Base-by-base conservation (phyloP, 2,113 vertebrate species). In the Abramis brama region DNA sequence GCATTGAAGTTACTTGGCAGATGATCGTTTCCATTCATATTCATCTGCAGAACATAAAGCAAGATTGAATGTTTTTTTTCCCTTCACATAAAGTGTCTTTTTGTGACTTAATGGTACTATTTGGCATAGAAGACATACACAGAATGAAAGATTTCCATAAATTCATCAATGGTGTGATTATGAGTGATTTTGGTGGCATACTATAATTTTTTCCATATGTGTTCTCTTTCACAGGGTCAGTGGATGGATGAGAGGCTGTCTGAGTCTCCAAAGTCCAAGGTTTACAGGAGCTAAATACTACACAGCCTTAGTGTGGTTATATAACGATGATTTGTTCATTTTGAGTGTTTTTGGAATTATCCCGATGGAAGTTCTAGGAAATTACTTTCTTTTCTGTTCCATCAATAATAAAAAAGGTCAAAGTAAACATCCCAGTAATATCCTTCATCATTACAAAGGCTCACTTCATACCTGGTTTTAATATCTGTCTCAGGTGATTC, bases 1-100 rank as follows among this genome's bases (percentile, higher is more conserved):
- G 98, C 97, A 0, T 96, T 96, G 10, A 99, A 99, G 91, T 95
- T 86, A 0, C n/a, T 82, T 0, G 97, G 98, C 87, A 98, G 92
- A 19, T 88, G 87, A 8, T 97, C 95, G 0, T 91, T 94, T 74
- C 94, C 91, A 33, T 94, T 94, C 96, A 98, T 96, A 93, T 95
- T 95, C 92, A 97, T 96, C 98, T 99, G 92, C 13, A 81, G 66
- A 77, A 84, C 1, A 85, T 6, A 4, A 73, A 66, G 9, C 3
- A 66, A 45, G 23, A 45, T 7, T 64, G 21, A 17, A 11, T 79
- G 27, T 33, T 36, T 78, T 59, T 57, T 57, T 36, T 57, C 1
- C 27, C 27, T 21, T 75, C 73, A 45, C 21, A 52, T 21, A 15
- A 76, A 76, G 45, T 10, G 47, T 19, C 47, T 52, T 50, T 30